These are phyloP conservation scores for Drosophila aldrichi DNA, from an alignment of 2,888 invertebrate genomes.

Conservation along the genomic window DNA sequence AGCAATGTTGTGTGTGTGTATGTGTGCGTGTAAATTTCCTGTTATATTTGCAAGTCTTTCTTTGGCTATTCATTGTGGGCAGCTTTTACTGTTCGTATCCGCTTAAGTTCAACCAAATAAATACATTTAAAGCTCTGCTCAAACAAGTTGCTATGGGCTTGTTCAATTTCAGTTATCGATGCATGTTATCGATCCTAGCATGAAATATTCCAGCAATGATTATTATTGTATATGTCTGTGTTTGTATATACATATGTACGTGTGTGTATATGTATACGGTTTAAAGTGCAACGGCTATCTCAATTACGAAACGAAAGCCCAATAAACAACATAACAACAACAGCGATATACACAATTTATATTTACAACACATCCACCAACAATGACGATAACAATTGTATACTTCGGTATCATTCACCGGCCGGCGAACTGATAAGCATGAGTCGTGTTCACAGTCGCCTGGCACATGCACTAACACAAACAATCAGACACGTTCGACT, in stretches of 20 bases:
- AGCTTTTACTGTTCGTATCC: constrained; percentile 18
- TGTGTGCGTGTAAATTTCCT: constrained; percentile 32
- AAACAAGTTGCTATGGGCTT: constrained; percentile 11
- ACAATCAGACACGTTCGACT: constrained; percentile 10
- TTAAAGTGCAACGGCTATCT: constrained; percentile 41
- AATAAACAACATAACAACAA: constrained; percentile 33
- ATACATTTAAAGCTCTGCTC: neutral
- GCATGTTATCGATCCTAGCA: constrained; percentile 30
- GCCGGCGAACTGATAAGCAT: constrained; percentile 74
- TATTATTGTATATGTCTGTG: neutral
- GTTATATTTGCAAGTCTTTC: constrained; percentile 37
- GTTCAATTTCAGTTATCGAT: neutral
- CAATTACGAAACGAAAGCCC: constrained; percentile 18
- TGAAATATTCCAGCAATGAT: constrained; percentile 22
- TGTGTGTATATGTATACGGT: constrained; percentile 5
- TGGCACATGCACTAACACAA: neutral
- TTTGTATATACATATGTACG: no score
- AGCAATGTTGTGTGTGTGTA: constrained; percentile 21
- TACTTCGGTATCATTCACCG: constrained; percentile 59
- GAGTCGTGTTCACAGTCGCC: constrained; percentile 14
- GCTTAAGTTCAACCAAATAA: constrained; percentile 17
- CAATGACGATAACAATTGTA: constrained; percentile 40
- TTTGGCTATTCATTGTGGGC: constrained; percentile 26
- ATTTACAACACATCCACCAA: constrained; percentile 47
- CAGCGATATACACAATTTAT: constrained; percentile 42